Evolutionary conservation across 2,797 vertebrate species (phyloP).

Genomic region (Diplodus puntazzo): DNA sequence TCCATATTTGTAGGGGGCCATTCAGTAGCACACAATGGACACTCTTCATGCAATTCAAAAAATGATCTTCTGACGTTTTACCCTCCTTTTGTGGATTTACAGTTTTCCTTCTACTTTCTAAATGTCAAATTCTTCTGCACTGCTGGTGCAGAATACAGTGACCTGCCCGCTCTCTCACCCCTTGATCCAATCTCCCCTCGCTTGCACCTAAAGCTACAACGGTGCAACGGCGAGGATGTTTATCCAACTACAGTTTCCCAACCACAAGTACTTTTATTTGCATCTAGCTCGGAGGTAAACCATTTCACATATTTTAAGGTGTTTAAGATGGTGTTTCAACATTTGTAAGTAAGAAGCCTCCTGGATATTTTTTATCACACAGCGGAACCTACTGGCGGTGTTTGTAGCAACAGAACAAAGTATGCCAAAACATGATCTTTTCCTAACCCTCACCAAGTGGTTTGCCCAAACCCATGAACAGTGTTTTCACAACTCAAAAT

Average conservation of each 20-base stretch:
- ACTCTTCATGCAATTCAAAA: neutral
- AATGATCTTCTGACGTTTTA: neutral
- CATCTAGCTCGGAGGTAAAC: neutral
- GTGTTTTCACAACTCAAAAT: too few relatives aligned
- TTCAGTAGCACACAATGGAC: conserved; percentile 12
- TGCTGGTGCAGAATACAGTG: neutral
- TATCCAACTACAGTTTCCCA: conserved; percentile 15
- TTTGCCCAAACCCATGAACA: too few relatives aligned
- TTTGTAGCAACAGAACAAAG: too few relatives aligned
- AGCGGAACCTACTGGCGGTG: too few relatives aligned
- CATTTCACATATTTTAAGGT: neutral
- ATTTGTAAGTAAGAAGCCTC: too few relatives aligned
- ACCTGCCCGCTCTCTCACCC: conserved; percentile 9
- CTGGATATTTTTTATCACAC: too few relatives aligned
- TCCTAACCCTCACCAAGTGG: too few relatives aligned
- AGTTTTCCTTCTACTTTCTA: neutral
- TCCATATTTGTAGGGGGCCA: neutral
- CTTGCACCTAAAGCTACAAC: conserved; percentile 36
- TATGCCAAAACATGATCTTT: too few relatives aligned
- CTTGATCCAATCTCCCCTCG: neutral
- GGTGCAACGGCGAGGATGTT: conserved; percentile 15
- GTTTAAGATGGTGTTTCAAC: too few relatives aligned
- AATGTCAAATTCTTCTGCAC: neutral
- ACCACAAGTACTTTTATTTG: conserved; percentile 4
- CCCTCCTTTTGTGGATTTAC: neutral